Base-by-base conservation (phyloP, 2,797 vertebrate genomes). In the Rhinichthys osculus region DNA sequence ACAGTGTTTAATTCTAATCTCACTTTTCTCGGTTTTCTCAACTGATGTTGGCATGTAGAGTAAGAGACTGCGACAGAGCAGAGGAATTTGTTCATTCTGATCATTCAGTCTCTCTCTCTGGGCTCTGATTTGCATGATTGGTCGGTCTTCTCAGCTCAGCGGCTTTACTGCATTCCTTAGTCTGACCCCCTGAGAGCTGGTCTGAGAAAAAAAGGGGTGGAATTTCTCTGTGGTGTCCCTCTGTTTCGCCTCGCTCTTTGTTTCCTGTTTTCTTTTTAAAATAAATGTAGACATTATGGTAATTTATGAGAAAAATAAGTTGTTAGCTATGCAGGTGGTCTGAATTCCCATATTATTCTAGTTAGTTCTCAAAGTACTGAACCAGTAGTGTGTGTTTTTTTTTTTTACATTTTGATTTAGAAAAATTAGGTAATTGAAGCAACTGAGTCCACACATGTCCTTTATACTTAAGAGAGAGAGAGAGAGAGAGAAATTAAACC, bases 41-140 rank as follows among this genome's bases (percentile, higher is more conserved):
- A 42, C 30, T 78, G 38, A 78, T 33, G 71, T 64, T 64, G 13
- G 69, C 38, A 33, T 82, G 23, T 62, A 11, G n/a, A 71, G 11
- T 74, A 54, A 64, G 71, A 35, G 27, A n/a, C 80, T 21, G 30
- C 76, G 35, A 70, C 64, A 70, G 70, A 78, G 8, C n/a, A 52
- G 33, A 69, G 62, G 62, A 84, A 84, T 70, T 27, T 81, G 66
- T 81, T 70, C 14, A 50, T 69, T 70, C 21, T n/a, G 40, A 57
- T 82, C 69, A 30, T 47, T 72, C 47, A n/a, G 30, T 19, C 35
- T 85, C 66, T 59, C 82, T 77, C 62, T 70, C 47, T 47, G 40
- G 7, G 23, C 74, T 85, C 40, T 72, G 77, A 72, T 85, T 85
- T 85, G 77, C 84, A 80, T 80, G 77, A 73, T 80, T 33, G 64